Percentiles rank a stretch among this genome's conserved stretches.
phyloP scores from a whole-genome alignment of 2,113 vertebrate genomes.

The Otolemur garnettii region DNA sequence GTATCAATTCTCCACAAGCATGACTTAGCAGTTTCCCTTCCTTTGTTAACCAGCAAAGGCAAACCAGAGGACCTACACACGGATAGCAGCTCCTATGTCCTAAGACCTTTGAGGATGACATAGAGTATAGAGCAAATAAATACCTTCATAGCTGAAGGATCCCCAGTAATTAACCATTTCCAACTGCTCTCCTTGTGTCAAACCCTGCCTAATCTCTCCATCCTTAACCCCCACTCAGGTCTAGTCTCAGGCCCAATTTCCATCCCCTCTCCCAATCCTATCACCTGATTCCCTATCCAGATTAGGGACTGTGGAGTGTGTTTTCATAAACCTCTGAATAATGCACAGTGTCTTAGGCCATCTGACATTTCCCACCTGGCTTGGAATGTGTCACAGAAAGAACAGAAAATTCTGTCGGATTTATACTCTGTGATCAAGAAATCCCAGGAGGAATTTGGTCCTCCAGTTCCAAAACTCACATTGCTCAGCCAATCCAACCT shows the following conservation, averaged over 20 bases:
- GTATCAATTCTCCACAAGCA: background rate
- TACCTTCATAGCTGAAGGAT: no score
- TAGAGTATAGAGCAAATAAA: no score
- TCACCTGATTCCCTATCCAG: background rate
- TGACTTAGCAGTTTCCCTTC: background rate
- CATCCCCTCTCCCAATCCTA: background rate
- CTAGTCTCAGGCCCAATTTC: background rate
- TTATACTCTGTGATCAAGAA: background rate
- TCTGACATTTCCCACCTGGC: background rate
- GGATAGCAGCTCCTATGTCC: no score
- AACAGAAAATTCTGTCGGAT: background rate
- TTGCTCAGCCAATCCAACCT: background rate
- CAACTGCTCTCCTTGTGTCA: no score
- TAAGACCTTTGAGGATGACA: background rate
- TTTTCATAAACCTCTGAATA: background rate
- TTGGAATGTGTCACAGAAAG: slow-evolving; percentile 9
- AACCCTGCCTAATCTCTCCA: no score
- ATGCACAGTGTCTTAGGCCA: background rate
- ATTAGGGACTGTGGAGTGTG: background rate
- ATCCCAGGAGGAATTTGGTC: background rate
- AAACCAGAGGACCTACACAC: background rate
- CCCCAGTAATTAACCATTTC: background rate
- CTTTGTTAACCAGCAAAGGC: background rate
- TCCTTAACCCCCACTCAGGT: background rate
- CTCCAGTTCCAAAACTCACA: background rate